Conservation (phyloP, 2,797 vertebrate genomes). For the Anolis apletophallus region DNA sequence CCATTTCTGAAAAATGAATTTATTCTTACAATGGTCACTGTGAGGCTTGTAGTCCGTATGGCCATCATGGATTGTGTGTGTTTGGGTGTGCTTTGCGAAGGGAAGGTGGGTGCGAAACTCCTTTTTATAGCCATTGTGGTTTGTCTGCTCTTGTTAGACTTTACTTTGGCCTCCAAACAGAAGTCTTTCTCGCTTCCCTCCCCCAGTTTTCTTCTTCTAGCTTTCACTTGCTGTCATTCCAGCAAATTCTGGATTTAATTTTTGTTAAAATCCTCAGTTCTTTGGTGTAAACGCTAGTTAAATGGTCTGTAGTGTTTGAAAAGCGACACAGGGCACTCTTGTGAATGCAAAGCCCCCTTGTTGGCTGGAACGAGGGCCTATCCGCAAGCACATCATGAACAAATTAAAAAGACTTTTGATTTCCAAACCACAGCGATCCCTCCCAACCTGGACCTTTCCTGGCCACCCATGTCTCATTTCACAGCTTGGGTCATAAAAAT, state of each 20-base stretch:
- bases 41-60: background rate
- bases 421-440: constrained; percentile 2
- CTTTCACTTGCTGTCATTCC: no score
- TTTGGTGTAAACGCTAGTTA: background rate
- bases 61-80: background rate
- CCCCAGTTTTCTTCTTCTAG: background rate
- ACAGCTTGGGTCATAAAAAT: constrained; percentile 1
- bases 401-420: constrained; percentile 8
- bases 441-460: background rate
- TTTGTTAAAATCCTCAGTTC: background rate
- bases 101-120: background rate
- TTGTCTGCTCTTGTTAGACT: background rate
- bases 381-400: constrained; percentile 22
- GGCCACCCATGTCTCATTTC: constrained; percentile 1
- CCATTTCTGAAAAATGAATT: no score
- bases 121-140: background rate
- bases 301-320: background rate
- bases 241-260: background rate
- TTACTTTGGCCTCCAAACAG: background rate
- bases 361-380: constrained; percentile 15
- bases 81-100: background rate
- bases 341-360: background rate
- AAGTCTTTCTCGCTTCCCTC: background rate
- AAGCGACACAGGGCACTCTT: background rate
- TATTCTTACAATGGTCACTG: no score